Evolutionary conservation across 2,888 invertebrate species (phyloP).

Genomic region (Drosophila infuscata): DNA sequence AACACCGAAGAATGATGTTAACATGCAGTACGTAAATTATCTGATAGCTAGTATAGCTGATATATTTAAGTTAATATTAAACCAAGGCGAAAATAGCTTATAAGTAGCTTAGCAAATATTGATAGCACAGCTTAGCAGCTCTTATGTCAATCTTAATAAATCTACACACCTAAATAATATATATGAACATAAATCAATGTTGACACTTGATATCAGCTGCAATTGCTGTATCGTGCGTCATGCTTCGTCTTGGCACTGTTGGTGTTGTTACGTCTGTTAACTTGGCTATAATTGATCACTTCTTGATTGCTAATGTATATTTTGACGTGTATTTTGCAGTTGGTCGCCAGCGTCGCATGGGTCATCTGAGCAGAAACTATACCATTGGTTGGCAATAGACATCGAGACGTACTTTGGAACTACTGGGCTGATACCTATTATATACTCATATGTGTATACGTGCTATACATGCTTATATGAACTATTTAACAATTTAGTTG

Average conservation of each 20-base stretch:
- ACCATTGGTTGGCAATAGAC: slow-evolving; percentile 88
- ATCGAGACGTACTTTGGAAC: slow-evolving; percentile 30
- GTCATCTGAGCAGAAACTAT: slow-evolving; percentile 92
- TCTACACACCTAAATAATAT: slow-evolving; percentile 1
- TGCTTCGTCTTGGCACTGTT: slow-evolving; percentile 49
- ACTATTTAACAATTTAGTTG: slow-evolving; percentile 6
- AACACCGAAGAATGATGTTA: slow-evolving; percentile 77
- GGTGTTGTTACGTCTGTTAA: slow-evolving; percentile 59
- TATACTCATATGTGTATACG: slow-evolving; percentile 39
- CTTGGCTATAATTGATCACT: neutral
- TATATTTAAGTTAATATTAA: slow-evolving; percentile 29
- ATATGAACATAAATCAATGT: slow-evolving; percentile 36
- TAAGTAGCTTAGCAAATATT: slow-evolving; percentile 57
- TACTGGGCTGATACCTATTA: slow-evolving; percentile 22
- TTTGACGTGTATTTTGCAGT: slow-evolving; percentile 65
- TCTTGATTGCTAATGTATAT: slow-evolving; percentile 30
- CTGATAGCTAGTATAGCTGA: slow-evolving; percentile 27
- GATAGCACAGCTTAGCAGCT: slow-evolving; percentile 44
- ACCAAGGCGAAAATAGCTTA: slow-evolving; percentile 22
- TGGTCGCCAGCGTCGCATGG: slow-evolving; percentile 91
- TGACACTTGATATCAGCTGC: slow-evolving; percentile 53
- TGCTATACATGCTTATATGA: slow-evolving; percentile 37
- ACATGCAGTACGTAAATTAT: slow-evolving; percentile 74
- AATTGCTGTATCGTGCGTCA: slow-evolving; percentile 42
- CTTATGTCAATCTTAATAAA: slow-evolving; percentile 39